Conservation (phyloP, 2,888 invertebrate genomes). For the Euzetes globulus region DNA sequence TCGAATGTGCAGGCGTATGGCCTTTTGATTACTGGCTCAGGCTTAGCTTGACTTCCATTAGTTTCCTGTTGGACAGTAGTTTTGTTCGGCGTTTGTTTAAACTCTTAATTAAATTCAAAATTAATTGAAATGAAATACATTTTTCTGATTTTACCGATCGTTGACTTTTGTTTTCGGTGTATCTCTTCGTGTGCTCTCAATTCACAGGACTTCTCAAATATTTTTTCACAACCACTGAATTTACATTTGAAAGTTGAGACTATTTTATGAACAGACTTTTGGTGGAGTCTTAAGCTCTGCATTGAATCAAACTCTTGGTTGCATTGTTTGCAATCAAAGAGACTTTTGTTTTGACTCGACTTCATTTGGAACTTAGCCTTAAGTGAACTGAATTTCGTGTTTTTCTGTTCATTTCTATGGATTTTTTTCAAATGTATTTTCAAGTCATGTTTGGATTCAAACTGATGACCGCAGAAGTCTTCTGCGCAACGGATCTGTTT, state of each 20-base stretch:
- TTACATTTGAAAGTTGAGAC: not conserved
- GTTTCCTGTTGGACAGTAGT: too few relatives aligned
- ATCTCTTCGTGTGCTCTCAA: not conserved
- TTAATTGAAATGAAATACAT: too few relatives aligned
- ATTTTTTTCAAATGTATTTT: not conserved
- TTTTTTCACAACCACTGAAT: not conserved
- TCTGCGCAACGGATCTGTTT: conserved; percentile 7
- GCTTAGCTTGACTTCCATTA: not conserved
- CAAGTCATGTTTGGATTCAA: not conserved
- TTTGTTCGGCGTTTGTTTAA: not conserved
- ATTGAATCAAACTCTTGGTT: not conserved
- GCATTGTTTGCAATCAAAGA: not conserved
- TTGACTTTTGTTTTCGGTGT: not conserved
- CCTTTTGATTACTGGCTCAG: not conserved
- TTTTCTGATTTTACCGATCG: too few relatives aligned
- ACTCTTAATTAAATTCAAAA: not conserved
- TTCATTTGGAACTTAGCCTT: not conserved
- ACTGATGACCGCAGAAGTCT: not conserved
- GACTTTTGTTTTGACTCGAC: not conserved
- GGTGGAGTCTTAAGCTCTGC: not conserved
- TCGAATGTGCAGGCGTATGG: not conserved
- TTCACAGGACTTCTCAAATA: not conserved
- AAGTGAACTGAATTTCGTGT: not conserved
- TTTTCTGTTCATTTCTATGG: not conserved
- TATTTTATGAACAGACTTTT: not conserved